Evolutionary conservation across 2,888 invertebrate genomes (phyloP).

Genomic region (Glaucopsyche alexis): DNA sequence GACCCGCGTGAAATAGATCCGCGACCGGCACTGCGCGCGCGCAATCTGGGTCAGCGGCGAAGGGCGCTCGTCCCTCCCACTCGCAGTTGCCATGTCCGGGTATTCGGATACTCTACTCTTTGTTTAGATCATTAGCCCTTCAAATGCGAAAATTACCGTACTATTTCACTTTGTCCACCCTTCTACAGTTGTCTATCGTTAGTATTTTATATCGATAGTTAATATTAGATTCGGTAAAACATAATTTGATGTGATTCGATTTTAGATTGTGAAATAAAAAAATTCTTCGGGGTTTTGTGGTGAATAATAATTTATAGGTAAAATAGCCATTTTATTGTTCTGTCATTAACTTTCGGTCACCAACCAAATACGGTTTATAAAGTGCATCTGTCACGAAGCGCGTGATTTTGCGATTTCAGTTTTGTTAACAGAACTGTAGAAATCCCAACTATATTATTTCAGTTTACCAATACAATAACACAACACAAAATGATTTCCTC

Average conservation of each 20-base stretch:
- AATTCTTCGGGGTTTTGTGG: neutral
- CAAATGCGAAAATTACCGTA: constrained; percentile 56
- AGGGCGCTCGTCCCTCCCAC: constrained; percentile 46
- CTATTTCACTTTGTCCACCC: constrained; percentile 35
- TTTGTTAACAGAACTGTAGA: neutral
- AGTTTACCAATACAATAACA: neutral
- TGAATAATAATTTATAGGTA: neutral
- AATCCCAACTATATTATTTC: neutral
- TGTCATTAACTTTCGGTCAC: neutral
- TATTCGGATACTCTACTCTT: constrained; percentile 27
- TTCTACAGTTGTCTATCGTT: neutral
- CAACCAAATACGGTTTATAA: neutral
- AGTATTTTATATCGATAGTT: neutral
- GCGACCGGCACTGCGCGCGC: constrained; percentile 40
- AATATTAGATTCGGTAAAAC: neutral
- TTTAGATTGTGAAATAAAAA: neutral
- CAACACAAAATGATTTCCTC: neutral
- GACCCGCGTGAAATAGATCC: constrained; percentile 42
- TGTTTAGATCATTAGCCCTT: constrained; percentile 10
- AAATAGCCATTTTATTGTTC: neutral
- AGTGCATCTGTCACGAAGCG: neutral
- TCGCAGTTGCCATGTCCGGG: constrained; percentile 43
- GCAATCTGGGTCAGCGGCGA: constrained; percentile 48
- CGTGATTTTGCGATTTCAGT: neutral
- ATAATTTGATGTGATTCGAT: neutral